phyloP scores from a whole-genome alignment of 2,888 invertebrate genomes.

The Parelbella ahira region DNA sequence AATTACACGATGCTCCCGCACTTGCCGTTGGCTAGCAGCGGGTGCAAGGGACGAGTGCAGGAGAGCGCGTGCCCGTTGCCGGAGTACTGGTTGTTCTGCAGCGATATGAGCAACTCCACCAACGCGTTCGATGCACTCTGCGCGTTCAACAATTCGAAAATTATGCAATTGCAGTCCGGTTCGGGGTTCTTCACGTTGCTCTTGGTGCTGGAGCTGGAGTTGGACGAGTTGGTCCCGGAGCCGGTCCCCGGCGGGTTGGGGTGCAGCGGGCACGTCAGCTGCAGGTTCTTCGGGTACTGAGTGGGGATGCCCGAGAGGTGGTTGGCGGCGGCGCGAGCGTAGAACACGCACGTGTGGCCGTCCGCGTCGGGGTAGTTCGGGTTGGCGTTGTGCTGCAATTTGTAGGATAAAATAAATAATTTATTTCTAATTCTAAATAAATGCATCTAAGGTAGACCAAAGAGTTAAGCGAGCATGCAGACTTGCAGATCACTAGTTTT shows the following conservation, averaged over 20 bases:
- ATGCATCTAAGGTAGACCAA: no score
- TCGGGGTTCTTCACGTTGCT: constrained; percentile 58
- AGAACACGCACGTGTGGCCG: constrained; percentile 75
- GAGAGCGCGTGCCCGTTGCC: constrained; percentile 59
- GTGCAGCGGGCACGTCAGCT: constrained; percentile 66
- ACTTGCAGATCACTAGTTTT: no score
- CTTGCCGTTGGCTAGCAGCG: constrained; percentile 68
- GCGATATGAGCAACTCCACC: constrained; percentile 64
- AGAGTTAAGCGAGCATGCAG: no score
- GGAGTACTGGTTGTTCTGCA: constrained; percentile 72
- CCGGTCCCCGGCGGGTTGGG: constrained; percentile 43
- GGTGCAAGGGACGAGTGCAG: constrained; percentile 50
- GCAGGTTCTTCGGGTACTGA: constrained; percentile 58
- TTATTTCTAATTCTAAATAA: no score
- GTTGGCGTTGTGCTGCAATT: constrained; percentile 93
- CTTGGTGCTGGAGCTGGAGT: constrained; percentile 46
- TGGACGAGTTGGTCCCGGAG: constrained; percentile 25
- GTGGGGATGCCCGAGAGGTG: constrained; percentile 69
- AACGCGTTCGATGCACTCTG: constrained; percentile 69
- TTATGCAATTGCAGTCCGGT: constrained; percentile 71
- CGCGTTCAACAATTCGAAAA: constrained; percentile 67
- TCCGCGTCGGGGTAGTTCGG: constrained; percentile 90
- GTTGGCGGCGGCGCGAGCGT: constrained; percentile 75
- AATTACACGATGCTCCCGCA: constrained; percentile 71
- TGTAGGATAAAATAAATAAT: no score